A percentile compares a stretch with the other conserved stretches of the same genome.
phyloP scores from a whole-genome alignment of 23 tunicate genomes.

The Pegea sp. region DNA sequence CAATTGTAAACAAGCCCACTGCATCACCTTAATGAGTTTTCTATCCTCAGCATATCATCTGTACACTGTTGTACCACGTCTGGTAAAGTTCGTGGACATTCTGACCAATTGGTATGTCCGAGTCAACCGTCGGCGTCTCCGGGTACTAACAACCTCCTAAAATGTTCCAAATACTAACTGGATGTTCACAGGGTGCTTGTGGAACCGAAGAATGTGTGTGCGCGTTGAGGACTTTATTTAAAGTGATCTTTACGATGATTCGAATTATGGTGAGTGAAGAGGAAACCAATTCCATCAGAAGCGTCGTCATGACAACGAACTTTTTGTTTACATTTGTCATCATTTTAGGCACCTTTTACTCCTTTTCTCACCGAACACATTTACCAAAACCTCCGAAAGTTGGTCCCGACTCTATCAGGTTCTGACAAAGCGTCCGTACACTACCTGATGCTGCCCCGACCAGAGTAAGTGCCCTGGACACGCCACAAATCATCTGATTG shows the following conservation, averaged over 20 bases:
- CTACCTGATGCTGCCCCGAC: conserved; percentile 72
- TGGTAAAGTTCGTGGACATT: conserved; percentile 79
- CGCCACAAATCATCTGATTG: background rate
- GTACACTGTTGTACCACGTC: conserved; percentile 78
- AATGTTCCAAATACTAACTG: background rate
- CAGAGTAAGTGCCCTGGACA: conserved; percentile 41
- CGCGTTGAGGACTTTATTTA: conserved; percentile 76
- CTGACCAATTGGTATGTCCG: conserved; percentile 99
- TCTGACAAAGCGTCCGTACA: conserved; percentile 35
- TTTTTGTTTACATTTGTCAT: too few relatives aligned
- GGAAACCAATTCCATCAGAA: too few relatives aligned
- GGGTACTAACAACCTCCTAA: conserved; percentile 13
- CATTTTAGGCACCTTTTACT: conserved; percentile 71
- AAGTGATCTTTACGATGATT: conserved; percentile 56
- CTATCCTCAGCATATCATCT: conserved; percentile 35
- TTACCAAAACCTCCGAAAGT: conserved; percentile 64
- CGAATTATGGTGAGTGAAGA: conserved; percentile 48
- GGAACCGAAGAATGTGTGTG: conserved; percentile 80
- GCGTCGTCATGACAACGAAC: too few relatives aligned
- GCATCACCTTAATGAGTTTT: background rate
- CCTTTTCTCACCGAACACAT: conserved; percentile 94
- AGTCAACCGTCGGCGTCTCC: conserved; percentile 63
- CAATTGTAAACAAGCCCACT: too few relatives aligned
- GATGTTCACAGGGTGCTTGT: conserved; percentile 49
- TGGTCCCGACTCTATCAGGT: conserved; percentile 20